Evolutionary conservation across 1,140 invertebrate species (phyloP).

Genomic region (Trichoplusia ni): DNA sequence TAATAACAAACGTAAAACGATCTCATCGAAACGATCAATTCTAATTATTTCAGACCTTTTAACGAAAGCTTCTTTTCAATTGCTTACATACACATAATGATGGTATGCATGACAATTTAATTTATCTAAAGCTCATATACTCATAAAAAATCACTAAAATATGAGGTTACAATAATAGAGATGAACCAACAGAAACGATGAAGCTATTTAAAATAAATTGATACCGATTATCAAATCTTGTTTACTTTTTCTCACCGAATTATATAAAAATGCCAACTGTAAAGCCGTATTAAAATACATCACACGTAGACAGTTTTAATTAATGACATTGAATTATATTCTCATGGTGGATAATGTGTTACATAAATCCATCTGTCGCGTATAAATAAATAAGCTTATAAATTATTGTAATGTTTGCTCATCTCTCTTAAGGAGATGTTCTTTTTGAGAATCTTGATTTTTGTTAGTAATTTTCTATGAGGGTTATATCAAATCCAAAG

Average conservation of each 20-base stretch:
- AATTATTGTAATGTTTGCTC: slow-evolving; percentile 14
- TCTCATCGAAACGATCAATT: too few relatives aligned
- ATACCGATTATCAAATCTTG: slow-evolving; percentile 3
- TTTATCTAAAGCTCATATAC: too few relatives aligned
- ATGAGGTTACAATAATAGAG: neutral
- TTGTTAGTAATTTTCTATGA: neutral
- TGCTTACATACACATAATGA: too few relatives aligned
- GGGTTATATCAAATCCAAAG: too few relatives aligned
- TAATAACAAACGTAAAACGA: too few relatives aligned
- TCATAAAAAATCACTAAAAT: neutral
- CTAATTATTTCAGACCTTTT: too few relatives aligned
- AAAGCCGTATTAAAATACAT: slow-evolving; percentile 4
- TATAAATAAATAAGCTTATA: slow-evolving; percentile 27
- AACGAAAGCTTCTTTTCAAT: too few relatives aligned
- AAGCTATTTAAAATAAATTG: neutral
- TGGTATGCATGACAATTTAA: too few relatives aligned
- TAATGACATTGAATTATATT: slow-evolving; percentile 24
- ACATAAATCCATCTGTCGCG: slow-evolving; percentile 17
- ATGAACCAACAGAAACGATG: neutral
- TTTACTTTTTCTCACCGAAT: neutral
- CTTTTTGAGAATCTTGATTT: neutral
- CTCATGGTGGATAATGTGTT: slow-evolving; percentile 1
- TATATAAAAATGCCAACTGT: neutral
- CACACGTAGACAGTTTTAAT: slow-evolving; percentile 21
- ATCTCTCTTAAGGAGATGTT: slow-evolving; percentile 6